A percentile compares a stretch with the other conserved stretches of the same genome.
Conservation (phyloP, 1,140 invertebrate genomes). For the Ceratina calcarata region DNA sequence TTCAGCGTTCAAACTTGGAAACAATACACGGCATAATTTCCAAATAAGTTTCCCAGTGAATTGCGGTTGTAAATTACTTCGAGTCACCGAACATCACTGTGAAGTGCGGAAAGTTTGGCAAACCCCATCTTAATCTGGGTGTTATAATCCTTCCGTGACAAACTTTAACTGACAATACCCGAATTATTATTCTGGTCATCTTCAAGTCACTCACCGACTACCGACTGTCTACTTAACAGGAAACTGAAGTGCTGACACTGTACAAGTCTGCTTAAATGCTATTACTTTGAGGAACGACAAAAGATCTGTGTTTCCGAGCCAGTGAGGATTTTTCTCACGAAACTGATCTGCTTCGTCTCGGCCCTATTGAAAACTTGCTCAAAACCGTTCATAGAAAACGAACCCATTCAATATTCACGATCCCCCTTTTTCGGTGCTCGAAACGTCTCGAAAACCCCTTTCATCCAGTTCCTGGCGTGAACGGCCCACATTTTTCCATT, state of each 20-base stretch:
- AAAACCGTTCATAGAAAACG: constrained; percentile 54
- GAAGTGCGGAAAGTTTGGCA: neutral
- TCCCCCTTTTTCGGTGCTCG: constrained; percentile 39
- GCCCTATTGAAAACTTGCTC: constrained; percentile 39
- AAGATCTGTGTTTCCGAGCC: constrained; percentile 6
- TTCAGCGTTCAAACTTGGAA: neutral
- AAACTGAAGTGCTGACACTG: too few relatives aligned
- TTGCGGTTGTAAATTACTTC: constrained; percentile 12
- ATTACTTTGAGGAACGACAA: neutral
- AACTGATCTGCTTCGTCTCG: constrained; percentile 43
- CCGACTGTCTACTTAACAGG: neutral
- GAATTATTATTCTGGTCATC: neutral
- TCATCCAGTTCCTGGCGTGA: constrained; percentile 34
- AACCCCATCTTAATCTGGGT: constrained; percentile 27
- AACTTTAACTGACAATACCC: neutral
- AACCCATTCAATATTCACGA: constrained; percentile 63
- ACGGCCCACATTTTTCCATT: constrained; percentile 40
- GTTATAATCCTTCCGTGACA: neutral
- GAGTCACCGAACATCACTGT: neutral
- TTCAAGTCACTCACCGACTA: neutral
- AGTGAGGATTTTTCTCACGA: constrained; percentile 54
- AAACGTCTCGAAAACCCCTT: constrained; percentile 48
- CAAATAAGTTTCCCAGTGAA: neutral
- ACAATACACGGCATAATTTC: neutral
- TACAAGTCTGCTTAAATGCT: neutral